Conservation (phyloP, 1,140 invertebrate genomes). For the Halictus rubicundus region DNA sequence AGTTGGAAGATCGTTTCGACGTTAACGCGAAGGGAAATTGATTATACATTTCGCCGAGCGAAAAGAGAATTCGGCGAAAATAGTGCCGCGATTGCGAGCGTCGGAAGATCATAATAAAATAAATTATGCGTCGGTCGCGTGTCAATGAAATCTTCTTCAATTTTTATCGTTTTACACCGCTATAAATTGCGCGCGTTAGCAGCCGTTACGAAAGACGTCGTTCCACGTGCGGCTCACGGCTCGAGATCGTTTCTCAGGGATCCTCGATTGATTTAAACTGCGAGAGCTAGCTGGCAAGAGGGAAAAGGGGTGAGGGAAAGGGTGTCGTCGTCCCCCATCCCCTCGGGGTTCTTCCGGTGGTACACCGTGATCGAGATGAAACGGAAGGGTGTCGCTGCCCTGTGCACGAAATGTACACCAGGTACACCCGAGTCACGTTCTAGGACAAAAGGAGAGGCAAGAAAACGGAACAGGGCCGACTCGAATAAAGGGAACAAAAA, state of each 20-base stretch:
- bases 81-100: neutral
- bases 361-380: neutral
- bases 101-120: slow-evolving; percentile 52
- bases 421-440: slow-evolving; percentile 47
- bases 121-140: slow-evolving; percentile 27
- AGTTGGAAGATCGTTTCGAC: too few relatives aligned
- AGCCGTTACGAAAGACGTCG: slow-evolving; percentile 40
- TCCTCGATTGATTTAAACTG: slow-evolving; percentile 63
- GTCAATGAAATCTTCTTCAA: slow-evolving; percentile 58
- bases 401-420: slow-evolving; percentile 50
- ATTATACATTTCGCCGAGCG: too few relatives aligned
- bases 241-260: slow-evolving; percentile 60
- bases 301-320: slow-evolving; percentile 16
- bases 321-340: neutral
- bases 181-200: slow-evolving; percentile 49
- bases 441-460: neutral
- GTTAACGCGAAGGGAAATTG: too few relatives aligned
- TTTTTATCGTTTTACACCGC: slow-evolving; percentile 61
- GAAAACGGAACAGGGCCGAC: slow-evolving; percentile 31
- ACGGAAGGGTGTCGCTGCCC: slow-evolving; percentile 2
- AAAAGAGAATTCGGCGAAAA: too few relatives aligned
- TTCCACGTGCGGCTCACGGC: slow-evolving; percentile 19
- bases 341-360: neutral
- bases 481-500: slow-evolving; percentile 45
- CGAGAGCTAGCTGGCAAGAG: slow-evolving; percentile 34